phyloP scores from a whole-genome alignment of 2,113 vertebrate species.

The Rattus norvegicus region DNA sequence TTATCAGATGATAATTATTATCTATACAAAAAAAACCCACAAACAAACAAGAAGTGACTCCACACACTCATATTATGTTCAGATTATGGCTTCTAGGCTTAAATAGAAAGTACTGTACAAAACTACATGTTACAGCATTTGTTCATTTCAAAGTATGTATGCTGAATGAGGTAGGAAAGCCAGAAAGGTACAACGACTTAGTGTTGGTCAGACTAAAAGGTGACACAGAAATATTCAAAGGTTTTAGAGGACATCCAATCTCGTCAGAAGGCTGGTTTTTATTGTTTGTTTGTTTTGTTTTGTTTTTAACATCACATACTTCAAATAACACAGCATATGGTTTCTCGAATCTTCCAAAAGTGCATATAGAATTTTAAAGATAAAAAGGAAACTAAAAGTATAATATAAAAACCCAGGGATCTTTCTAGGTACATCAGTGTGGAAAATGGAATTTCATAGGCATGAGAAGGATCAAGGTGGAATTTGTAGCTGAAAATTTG shows the following conservation, averaged over 20 bases:
- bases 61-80: neutral
- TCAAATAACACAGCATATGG: neutral
- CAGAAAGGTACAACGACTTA: neutral
- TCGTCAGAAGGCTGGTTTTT: neutral
- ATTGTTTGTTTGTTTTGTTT: neutral
- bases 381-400: neutral
- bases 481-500: neutral
- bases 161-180: neutral
- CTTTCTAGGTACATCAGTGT: neutral
- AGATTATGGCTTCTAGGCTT: neutral
- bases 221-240: accelerated
- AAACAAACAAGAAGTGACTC: neutral
- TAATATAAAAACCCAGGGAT: accelerated
- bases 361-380: neutral
- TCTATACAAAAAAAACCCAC: too few relatives aligned
- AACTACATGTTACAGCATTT: neutral
- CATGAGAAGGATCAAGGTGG: neutral
- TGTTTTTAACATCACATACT: neutral
- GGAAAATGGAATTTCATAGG: neutral
- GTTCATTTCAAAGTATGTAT: neutral
- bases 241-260: neutral
- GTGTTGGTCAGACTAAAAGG: neutral
- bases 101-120: neutral
- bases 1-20: neutral
- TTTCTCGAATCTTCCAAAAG: neutral